phyloP scores from a whole-genome alignment of 2,888 invertebrate species.

The Lordiphosa andalusiaca region DNA sequence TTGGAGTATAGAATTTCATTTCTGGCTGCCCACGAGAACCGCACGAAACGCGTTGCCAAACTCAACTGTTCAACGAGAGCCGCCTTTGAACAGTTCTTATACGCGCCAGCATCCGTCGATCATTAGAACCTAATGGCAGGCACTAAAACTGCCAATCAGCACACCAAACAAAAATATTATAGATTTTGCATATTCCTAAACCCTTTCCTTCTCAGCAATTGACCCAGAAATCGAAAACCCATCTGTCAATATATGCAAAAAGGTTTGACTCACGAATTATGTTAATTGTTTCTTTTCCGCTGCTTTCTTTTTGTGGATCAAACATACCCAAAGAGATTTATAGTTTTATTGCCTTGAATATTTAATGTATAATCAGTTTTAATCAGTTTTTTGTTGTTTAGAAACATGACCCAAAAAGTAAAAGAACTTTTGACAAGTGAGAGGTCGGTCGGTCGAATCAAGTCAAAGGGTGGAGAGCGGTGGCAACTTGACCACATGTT shows the following conservation, averaged over 20 bases:
- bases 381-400: too few species aligned
- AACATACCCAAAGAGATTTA: slow-evolving; percentile 35
- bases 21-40: slow-evolving; percentile 37
- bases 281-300: slow-evolving; percentile 46
- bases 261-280: slow-evolving; percentile 42
- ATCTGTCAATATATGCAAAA: slow-evolving; percentile 52
- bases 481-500: too few species aligned
- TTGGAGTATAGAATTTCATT: slow-evolving; percentile 41
- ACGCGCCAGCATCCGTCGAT: slow-evolving; percentile 36
- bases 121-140: slow-evolving; percentile 39
- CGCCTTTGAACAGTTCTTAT: slow-evolving; percentile 65
- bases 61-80: slow-evolving; percentile 57
- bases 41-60: slow-evolving; percentile 43
- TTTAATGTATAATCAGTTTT: too few species aligned
- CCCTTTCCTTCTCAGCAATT: slow-evolving; percentile 39
- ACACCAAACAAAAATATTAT: slow-evolving; percentile 7
- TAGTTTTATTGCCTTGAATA: slow-evolving; percentile 38
- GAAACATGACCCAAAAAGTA: too few species aligned
- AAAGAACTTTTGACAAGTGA: too few species aligned
- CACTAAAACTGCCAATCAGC: slow-evolving; percentile 48
- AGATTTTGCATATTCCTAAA: slow-evolving; percentile 43
- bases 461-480: too few species aligned
- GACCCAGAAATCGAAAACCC: slow-evolving; percentile 46
- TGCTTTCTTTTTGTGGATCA: slow-evolving; percentile 54
- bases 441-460: too few species aligned